Evolutionary conservation across 2,113 vertebrate species (phyloP).

Genomic region (Microcebus griseorufus): DNA sequence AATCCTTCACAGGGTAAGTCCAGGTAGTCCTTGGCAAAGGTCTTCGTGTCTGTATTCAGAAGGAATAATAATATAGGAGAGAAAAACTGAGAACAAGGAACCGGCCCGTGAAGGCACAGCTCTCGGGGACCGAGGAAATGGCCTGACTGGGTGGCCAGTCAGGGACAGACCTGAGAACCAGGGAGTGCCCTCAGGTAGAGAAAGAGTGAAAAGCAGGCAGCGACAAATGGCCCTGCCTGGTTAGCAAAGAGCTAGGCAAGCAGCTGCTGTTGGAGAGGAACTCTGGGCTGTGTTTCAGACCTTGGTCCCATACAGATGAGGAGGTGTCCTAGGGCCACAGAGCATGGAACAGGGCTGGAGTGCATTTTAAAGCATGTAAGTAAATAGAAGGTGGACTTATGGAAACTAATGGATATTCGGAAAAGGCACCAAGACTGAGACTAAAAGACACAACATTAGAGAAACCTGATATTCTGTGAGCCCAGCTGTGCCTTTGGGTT

Average conservation of each 20-base stretch:
- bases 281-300: background rate
- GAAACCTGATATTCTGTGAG: background rate
- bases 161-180: background rate
- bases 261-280: background rate
- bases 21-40: background rate
- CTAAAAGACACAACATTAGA: background rate
- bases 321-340: too few species aligned
- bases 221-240: background rate
- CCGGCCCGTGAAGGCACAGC: background rate
- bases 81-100: background rate
- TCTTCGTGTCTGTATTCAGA: background rate
- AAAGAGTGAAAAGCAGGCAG: background rate
- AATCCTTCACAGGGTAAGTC: background rate
- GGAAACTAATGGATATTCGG: background rate
- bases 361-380: background rate
- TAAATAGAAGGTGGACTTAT: background rate
- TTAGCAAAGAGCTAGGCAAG: background rate
- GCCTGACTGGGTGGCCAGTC: fast-evolving
- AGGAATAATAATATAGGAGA: background rate
- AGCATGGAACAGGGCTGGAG: background rate
- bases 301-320: too few species aligned
- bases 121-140: background rate
- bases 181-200: fast-evolving
- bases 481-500: background rate
- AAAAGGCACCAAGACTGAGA: background rate